Percentiles rank a stretch among this genome's conserved stretches.
Evolutionary conservation across 2,888 invertebrate genomes (phyloP).

Genomic region (Hybos culiciformis): DNA sequence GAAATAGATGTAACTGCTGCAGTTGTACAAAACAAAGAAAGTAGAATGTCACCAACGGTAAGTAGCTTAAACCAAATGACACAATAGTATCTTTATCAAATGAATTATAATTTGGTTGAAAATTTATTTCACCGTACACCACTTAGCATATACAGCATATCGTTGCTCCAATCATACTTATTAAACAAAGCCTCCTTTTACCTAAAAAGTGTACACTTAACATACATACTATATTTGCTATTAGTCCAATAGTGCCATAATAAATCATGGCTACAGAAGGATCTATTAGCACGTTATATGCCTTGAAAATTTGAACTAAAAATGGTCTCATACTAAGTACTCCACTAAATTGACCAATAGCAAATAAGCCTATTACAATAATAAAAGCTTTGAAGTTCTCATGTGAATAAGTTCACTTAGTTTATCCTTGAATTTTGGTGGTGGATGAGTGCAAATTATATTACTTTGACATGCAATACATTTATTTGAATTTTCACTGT

Average conservation of each 20-base stretch:
- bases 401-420: constrained; percentile 36
- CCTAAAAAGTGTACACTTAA: no score
- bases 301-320: constrained; percentile 41
- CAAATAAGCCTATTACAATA: constrained; percentile 41
- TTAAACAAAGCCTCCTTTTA: constrained; percentile 38
- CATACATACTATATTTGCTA: constrained; percentile 35
- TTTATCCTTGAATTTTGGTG: constrained; percentile 20
- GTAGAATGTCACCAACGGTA: constrained; percentile 25
- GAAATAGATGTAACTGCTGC: constrained; percentile 35
- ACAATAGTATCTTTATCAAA: constrained; percentile 25
- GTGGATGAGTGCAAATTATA: constrained; percentile 22
- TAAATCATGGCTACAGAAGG: constrained; percentile 40
- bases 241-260: constrained; percentile 37
- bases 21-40: constrained; percentile 14
- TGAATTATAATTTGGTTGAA: constrained; percentile 35
- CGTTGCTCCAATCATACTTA: constrained; percentile 35
- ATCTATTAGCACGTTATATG: constrained; percentile 26
- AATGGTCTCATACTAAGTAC: constrained; percentile 39
- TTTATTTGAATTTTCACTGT: constrained; percentile 13
- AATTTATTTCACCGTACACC: constrained; percentile 32
- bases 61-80: constrained; percentile 1
- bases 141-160: constrained; percentile 34
- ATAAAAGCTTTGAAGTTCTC: constrained; percentile 39
- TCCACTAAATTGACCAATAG: constrained; percentile 41
- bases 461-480: constrained; percentile 12